Percentiles rank a stretch among this genome's conserved stretches.
Evolutionary conservation across 2,797 vertebrate genomes (phyloP).

Genomic region (Sciurus vulgaris): DNA sequence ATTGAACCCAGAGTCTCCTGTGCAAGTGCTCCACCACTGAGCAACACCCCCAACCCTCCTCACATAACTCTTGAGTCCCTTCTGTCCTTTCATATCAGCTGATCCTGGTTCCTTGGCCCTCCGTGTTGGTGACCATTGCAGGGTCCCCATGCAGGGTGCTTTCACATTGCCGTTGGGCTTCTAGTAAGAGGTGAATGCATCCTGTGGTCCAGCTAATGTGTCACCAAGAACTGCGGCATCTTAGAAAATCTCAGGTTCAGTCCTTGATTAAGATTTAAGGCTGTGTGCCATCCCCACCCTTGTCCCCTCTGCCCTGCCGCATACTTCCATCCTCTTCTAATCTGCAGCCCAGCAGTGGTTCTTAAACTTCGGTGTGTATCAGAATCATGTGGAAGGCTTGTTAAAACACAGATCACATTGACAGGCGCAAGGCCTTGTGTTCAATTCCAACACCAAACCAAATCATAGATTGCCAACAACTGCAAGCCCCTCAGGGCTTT

Average conservation of each 20-base stretch:
- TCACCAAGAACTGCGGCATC: not conserved
- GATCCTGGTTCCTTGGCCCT: too few relatives aligned
- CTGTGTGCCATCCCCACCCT: not conserved
- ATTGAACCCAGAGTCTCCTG: not conserved
- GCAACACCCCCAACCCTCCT: not conserved
- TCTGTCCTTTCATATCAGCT: not conserved
- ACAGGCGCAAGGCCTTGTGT: not conserved
- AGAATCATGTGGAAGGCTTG: not conserved
- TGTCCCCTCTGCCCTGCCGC: not conserved
- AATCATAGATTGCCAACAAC: not conserved
- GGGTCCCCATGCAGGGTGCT: not conserved
- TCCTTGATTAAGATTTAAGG: not conserved
- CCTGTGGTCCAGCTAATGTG: not conserved
- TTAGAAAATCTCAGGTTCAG: not conserved
- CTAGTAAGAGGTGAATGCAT: not conserved
- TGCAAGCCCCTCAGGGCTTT: not conserved
- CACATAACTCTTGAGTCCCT: not conserved
- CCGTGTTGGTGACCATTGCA: not conserved
- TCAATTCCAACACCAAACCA: not conserved
- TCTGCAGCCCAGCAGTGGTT: not conserved
- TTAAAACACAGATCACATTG: not conserved
- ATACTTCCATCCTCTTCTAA: not conserved
- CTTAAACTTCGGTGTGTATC: too few relatives aligned
- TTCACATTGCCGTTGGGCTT: not conserved
- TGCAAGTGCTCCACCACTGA: not conserved